Base-by-base conservation (phyloP, 2,888 invertebrate genomes). In the Lycophotia porphyrea region DNA sequence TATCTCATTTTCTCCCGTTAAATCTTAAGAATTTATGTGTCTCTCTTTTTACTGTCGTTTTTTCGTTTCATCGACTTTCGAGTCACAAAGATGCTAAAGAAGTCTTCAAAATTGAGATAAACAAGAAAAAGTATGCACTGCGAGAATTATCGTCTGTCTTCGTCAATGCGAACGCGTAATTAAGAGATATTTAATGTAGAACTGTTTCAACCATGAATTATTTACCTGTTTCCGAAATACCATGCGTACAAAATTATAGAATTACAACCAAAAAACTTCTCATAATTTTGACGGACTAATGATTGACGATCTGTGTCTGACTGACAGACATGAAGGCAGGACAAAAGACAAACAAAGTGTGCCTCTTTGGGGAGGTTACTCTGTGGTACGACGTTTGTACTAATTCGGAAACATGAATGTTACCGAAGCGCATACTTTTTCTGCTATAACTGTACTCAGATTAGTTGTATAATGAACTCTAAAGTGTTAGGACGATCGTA, bases 401-500 rank as follows among this genome's bases (percentile, higher is more conserved):
- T 15, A 15, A 39, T 36, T 36, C 11, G 5, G 8, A n/a, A 63
- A n/a, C 39, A n/a, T 15, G n/a, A 63, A 63, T 7, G n/a, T 63
- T 8, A 63, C 15, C n/a, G n/a, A 63, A 63, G 63, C 39, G 39
- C 61, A 36, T 7, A 36, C 5, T 24, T 61, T 36, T n/a, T 15
- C n/a, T 36, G 13, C 36, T 61, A 1, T n/a, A 61, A 36, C 15
- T 61, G 13, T 39, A n/a, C 36, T 7, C 0, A 5, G n/a, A n/a
- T 39, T 3, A 39, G 0, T 63, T 39, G 39, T 63, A 15, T 63
- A n/a, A 0, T 36, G n/a, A n/a, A 2, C 36, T 61, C n/a, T 39
- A 39, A 71, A 71, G 44, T 8, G 21, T 42, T 8, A 44, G 39
- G 31, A n/a, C 55, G n/a, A 39, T 31, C 13, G 15, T 61, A 91